Conservation (phyloP, 2,797 vertebrate genomes). For the Amphiprion clarkii region DNA sequence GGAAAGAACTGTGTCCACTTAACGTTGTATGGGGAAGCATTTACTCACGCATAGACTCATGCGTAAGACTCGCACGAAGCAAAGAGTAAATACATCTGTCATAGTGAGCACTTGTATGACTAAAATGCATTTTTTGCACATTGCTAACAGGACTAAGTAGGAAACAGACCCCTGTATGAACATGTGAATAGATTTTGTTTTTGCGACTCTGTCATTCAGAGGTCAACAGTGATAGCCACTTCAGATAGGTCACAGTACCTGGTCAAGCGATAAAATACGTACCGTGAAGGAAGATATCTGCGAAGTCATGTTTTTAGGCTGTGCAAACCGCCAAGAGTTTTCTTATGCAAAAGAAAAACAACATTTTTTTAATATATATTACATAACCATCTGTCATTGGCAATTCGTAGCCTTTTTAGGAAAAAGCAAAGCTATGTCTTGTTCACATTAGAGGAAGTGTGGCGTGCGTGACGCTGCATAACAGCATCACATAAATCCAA, state of each 20-base stretch:
- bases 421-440: constrained; percentile 3
- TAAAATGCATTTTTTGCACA: background rate
- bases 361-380: constrained; percentile 28
- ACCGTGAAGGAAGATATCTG: background rate
- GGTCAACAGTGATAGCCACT: fast-evolving
- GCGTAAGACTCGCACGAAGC: background rate
- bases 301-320: background rate
- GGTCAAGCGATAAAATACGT: background rate
- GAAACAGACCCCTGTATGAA: background rate
- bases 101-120: background rate
- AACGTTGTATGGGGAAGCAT: background rate
- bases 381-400: constrained; percentile 34
- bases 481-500: background rate
- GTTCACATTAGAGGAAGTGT: constrained; percentile 27
- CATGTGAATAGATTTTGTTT: background rate
- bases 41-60: background rate
- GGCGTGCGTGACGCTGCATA: background rate
- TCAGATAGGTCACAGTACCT: background rate
- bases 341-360: background rate
- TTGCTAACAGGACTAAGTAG: background rate
- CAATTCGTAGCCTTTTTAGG: constrained; percentile 5
- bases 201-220: background rate
- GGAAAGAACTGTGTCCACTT: background rate
- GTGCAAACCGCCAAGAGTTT: constrained; percentile 7
- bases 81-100: constrained; percentile 2